Base-by-base conservation (phyloP, 2,113 vertebrate genomes). In the Melanocharis versteri region DNA sequence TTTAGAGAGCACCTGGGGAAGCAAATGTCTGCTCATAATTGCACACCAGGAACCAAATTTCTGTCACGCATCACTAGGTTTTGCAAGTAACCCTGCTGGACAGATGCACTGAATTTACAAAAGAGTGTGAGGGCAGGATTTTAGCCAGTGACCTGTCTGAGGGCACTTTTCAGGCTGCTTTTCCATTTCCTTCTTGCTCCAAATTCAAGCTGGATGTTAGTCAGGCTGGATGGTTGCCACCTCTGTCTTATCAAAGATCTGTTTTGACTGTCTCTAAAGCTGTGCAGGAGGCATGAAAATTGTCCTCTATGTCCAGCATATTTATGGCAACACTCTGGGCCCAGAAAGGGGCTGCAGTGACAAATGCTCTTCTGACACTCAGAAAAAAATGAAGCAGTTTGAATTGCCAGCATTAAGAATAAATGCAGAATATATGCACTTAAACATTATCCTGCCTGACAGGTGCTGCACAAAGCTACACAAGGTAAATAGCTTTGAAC, bases 201-300 rank as follows among this genome's bases (percentile, higher is more conserved):
- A 57, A 35, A 62, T 89, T 92, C 86, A 86, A 65, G 54, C 47
- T 75, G 91, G 72, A 62, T 0, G 0, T 83, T 66, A 80, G 84
- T 86, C 61, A 86, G 64, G 54, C 83, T 95, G 93, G 83, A 84
- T 84, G 69, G 37, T 83, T 93, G 89, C 77, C 89, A 84, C 39
- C 30, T 77, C 89, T 70, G 31, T 62, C 64, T 94, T 93, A 95
- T 60, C 95, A 75, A 56, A 91, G 61, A 85, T 68, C 90, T 93
- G 75, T 85, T 96, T 82, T 93, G 94, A 83, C 82, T 90, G 65
- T 68, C 73, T 94, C 73, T 81, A 58, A 91, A 96, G 87, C 92
- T 75, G 64, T 39, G 66, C 92, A 60, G 61, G 48, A 91, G 62
- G 78, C 90, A 90, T 79, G 75, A 85, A 91, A 93, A 90, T 76